A percentile compares a stretch with the other conserved stretches of the same genome.
Evolutionary conservation across 1,140 invertebrate species (phyloP).

Genomic region (Bicyclus anynana): DNA sequence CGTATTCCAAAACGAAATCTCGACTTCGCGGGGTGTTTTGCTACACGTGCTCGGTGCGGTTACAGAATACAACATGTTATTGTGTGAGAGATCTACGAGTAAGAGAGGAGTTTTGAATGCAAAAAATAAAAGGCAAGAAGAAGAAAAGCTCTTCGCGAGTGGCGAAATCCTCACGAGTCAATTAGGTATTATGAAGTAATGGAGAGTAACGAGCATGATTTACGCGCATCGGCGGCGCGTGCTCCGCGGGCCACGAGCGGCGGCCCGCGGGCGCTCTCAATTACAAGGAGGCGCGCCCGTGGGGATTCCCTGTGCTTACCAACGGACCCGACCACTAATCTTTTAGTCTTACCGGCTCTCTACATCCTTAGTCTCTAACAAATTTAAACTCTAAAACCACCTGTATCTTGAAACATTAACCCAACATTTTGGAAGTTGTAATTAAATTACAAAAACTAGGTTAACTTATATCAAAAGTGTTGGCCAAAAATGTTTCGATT

Average conservation of each 20-base stretch:
- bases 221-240: constrained; percentile 54
- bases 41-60: not conserved
- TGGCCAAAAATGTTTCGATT: too few relatives aligned
- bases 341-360: constrained; percentile 52
- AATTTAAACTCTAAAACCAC: constrained; percentile 8
- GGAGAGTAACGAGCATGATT: constrained; percentile 75
- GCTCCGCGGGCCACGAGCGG: constrained; percentile 62
- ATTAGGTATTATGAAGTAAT: constrained; percentile 75
- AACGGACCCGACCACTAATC: constrained; percentile 57
- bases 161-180: constrained; percentile 64
- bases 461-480: too few relatives aligned
- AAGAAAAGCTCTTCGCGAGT: constrained; percentile 37
- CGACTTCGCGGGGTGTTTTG: not conserved
- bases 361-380: constrained; percentile 11
- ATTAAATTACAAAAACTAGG: too few relatives aligned
- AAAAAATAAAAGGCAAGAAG: constrained; percentile 27
- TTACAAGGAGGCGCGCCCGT: constrained; percentile 71
- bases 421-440: not conserved
- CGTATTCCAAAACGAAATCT: constrained; percentile 1
- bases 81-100: not conserved
- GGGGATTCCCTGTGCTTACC: constrained; percentile 52
- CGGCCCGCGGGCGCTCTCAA: constrained; percentile 73
- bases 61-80: not conserved
- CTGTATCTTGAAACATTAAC: not conserved
- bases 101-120: constrained; percentile 24